These are phyloP conservation scores for Smutsia temminckii DNA, from an alignment of 2,797 vertebrate genomes.

Conservation along the genomic window DNA sequence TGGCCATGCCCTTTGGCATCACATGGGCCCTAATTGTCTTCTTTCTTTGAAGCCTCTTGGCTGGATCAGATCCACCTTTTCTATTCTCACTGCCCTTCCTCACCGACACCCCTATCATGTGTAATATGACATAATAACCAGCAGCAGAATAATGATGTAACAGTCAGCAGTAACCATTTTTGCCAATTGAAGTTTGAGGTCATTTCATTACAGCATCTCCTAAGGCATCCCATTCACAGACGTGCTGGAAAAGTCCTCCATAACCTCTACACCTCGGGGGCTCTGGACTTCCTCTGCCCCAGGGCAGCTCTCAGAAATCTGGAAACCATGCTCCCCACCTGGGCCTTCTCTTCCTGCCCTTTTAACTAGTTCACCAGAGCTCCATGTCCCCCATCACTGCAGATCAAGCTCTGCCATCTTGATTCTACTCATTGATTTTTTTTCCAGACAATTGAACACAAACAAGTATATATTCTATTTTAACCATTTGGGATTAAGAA, in stretches of 20 bases:
- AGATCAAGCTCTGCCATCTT: background rate
- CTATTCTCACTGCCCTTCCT: background rate
- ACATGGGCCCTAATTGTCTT: background rate
- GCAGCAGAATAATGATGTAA: background rate
- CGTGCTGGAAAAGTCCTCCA: background rate
- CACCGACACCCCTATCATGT: background rate
- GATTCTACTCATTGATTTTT: background rate
- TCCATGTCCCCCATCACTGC: background rate
- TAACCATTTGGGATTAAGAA: background rate
- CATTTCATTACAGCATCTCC: constrained; percentile 47
- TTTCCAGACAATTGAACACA: background rate
- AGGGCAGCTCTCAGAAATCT: background rate
- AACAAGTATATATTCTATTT: background rate
- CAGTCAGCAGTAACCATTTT: background rate
- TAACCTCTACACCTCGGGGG: background rate
- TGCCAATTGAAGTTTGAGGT: constrained; percentile 14
- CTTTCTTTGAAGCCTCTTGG: background rate
- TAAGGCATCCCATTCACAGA: background rate
- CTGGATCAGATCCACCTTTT: background rate
- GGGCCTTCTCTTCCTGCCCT: background rate
- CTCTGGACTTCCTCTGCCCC: background rate
- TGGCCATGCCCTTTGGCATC: background rate
- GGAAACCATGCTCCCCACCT: fast-evolving
- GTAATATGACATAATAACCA: background rate
- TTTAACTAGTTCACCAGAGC: background rate